These are phyloP conservation scores for Marasmarcha lunaedactyla DNA, from an alignment of 2,888 invertebrate species.

Conservation along the genomic window DNA sequence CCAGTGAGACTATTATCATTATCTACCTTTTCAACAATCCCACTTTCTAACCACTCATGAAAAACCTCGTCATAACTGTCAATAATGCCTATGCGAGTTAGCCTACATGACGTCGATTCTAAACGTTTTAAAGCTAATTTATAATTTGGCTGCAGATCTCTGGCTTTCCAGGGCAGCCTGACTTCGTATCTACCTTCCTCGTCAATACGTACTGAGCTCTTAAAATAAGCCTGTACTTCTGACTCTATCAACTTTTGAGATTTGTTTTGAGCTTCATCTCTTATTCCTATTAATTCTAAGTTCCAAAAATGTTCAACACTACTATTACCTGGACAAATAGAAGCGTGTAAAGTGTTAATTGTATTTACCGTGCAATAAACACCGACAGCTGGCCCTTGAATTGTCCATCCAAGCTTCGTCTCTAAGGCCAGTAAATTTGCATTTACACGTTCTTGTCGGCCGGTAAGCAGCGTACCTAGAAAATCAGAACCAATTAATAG, in stretches of 20 bases:
- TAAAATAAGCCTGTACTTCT: neutral
- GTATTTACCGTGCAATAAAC: neutral
- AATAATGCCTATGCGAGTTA: neutral
- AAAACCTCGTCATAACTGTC: neutral
- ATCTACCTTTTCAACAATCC: neutral
- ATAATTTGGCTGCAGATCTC: neutral
- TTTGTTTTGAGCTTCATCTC: neutral
- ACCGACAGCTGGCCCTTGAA: neutral
- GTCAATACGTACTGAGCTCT: neutral
- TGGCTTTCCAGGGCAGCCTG: neutral
- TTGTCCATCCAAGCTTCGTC: conserved; percentile 5
- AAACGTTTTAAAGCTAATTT: neutral
- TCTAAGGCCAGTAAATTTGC: conserved; percentile 3
- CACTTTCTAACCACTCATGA: neutral
- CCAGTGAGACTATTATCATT: neutral
- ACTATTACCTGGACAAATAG: neutral
- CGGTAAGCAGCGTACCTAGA: conserved; percentile 3
- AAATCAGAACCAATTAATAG: conserved; percentile 6
- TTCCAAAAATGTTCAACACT: neutral
- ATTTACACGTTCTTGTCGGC: neutral
- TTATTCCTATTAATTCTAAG: neutral
- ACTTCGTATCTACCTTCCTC: neutral
- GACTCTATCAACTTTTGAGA: neutral
- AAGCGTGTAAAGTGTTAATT: no score
- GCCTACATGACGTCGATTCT: neutral